Evolutionary conservation across 2,888 invertebrate genomes (phyloP).

Genomic region (Crepidodera aurea): DNA sequence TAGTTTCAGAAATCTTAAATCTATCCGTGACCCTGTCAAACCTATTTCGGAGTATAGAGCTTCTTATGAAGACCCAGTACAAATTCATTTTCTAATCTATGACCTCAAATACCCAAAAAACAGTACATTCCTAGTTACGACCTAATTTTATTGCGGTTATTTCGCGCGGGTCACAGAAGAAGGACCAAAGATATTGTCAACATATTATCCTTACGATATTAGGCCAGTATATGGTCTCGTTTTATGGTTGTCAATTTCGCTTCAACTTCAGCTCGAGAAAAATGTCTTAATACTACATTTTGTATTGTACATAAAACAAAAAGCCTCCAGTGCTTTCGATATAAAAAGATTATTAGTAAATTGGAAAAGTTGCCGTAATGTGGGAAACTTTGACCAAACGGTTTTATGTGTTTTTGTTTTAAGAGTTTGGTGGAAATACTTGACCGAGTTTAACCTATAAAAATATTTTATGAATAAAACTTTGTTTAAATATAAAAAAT

Average conservation of each 20-base stretch:
- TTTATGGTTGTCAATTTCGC: conserved; percentile 12
- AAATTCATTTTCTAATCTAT: background rate
- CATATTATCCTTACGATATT: conserved; percentile 18
- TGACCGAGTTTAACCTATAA: too few relatives aligned
- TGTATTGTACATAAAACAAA: conserved; percentile 20
- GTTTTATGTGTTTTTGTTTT: background rate
- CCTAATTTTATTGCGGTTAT: conserved; percentile 6
- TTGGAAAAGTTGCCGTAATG: conserved; percentile 14
- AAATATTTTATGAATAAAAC: too few relatives aligned
- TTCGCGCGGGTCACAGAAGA: background rate
- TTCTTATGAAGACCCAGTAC: too few relatives aligned
- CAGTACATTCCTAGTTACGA: background rate
- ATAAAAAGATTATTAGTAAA: conserved; percentile 23
- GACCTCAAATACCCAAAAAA: background rate
- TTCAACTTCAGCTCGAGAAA: conserved; percentile 1
- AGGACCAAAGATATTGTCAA: conserved; percentile 8
- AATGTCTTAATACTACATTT: conserved; percentile 18
- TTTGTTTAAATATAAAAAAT: too few relatives aligned
- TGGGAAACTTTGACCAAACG: background rate
- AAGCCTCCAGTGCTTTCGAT: background rate
- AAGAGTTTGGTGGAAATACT: too few relatives aligned
- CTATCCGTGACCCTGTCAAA: too few relatives aligned
- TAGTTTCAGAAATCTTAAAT: too few relatives aligned
- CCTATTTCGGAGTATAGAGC: too few relatives aligned
- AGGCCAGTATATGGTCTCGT: conserved; percentile 10